A percentile compares a stretch with the other conserved stretches of the same genome.
phyloP scores from a whole-genome alignment of 2,113 vertebrate genomes.

The Atrichornis clamosus region DNA sequence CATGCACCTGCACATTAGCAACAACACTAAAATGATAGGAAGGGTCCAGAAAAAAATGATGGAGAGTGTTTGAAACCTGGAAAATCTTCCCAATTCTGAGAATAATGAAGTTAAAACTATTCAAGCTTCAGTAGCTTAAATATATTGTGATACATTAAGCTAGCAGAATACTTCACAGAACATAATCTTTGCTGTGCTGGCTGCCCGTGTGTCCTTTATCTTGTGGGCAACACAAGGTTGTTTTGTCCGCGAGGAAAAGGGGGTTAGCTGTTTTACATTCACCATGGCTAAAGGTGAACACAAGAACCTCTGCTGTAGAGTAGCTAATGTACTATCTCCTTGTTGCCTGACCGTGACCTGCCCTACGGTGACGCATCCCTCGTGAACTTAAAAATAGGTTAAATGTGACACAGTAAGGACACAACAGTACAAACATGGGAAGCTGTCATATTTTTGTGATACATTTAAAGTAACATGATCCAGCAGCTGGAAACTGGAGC shows the following conservation, averaged over 20 bases:
- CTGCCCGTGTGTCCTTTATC: not conserved
- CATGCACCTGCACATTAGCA: not conserved
- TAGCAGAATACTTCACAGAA: not conserved
- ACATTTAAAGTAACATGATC: not conserved
- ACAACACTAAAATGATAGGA: not conserved
- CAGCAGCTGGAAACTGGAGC: not conserved
- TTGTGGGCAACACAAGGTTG: not conserved
- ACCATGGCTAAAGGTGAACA: not conserved
- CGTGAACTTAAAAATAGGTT: not conserved
- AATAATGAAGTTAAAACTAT: not conserved
- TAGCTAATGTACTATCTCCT: not conserved
- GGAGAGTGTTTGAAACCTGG: not conserved
- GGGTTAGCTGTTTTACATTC: not conserved
- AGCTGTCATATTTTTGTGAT: not conserved
- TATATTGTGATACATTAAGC: not conserved
- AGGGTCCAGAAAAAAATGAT: not conserved
- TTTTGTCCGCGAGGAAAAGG: not conserved
- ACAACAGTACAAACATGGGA: not conserved
- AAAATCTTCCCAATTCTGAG: not conserved
- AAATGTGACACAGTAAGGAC: not conserved
- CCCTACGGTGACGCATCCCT: fast-evolving
- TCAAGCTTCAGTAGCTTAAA: not conserved
- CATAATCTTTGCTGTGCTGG: not conserved
- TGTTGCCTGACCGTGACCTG: not conserved
- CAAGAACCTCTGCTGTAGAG: not conserved